Percentiles rank a stretch among this genome's conserved stretches.
Conservation (phyloP, 2,113 vertebrate species). For the Fulmarus glacialis region DNA sequence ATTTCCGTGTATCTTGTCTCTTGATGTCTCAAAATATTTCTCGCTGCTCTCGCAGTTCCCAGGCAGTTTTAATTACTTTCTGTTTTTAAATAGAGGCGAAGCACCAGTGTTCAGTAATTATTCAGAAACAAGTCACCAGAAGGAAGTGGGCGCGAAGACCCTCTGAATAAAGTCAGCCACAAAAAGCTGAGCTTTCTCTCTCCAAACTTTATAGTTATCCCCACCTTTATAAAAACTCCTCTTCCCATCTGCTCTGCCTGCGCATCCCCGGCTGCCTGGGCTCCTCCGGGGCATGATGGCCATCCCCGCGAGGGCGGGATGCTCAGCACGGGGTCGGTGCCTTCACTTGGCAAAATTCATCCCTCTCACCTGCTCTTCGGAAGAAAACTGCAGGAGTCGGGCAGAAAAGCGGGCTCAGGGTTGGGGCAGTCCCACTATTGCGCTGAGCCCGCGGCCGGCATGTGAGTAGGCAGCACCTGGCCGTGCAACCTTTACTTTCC, state of each 20-base stretch:
- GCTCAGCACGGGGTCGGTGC: neutral
- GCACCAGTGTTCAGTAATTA: constrained; percentile 31
- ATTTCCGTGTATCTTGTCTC: constrained; percentile 33
- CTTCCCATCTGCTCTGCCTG: neutral
- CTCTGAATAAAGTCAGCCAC: neutral
- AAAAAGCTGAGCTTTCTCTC: neutral
- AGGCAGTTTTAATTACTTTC: constrained; percentile 36
- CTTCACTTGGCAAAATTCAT: constrained; percentile 14
- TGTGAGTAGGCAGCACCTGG: neutral
- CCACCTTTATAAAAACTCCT: neutral
- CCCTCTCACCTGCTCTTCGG: neutral
- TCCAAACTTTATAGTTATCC: constrained; percentile 24
- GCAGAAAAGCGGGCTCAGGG: neutral
- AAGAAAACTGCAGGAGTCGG: neutral
- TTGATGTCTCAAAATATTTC: constrained; percentile 3
- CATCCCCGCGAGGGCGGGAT: neutral
- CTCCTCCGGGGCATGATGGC: constrained; percentile 26
- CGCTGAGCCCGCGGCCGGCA: neutral
- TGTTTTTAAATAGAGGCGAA: constrained; percentile 18
- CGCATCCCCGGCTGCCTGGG: neutral
- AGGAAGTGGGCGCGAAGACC: constrained; percentile 13
- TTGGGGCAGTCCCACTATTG: fast-evolving
- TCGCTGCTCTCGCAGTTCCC: constrained; percentile 22
- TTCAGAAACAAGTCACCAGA: neutral
- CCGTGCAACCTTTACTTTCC: neutral